A percentile compares a stretch with the other conserved stretches of the same genome.
These are phyloP conservation scores for Micronycteris hirsuta DNA, from an alignment of 2,113 vertebrate genomes.

Conservation along the genomic window DNA sequence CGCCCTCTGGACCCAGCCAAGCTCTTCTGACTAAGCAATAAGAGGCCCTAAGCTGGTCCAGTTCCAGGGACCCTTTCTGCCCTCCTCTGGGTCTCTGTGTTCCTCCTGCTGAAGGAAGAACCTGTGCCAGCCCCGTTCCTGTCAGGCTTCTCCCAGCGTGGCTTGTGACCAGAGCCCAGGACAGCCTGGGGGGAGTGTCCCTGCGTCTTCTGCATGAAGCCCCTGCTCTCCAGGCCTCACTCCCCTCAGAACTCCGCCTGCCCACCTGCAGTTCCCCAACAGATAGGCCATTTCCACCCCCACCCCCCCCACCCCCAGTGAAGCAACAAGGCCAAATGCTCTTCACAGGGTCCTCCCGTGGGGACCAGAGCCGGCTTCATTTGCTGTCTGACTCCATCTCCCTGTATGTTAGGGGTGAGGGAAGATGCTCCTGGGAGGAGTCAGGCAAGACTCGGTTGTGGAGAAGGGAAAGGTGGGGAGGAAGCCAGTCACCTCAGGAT, in stretches of 20 bases:
- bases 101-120: neutral
- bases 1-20: neutral
- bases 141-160: neutral
- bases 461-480: neutral
- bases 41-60: neutral
- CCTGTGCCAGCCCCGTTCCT: neutral
- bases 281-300: neutral
- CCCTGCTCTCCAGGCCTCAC: neutral
- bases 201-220: neutral
- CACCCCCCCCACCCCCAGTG: too few relatives aligned
- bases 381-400: neutral
- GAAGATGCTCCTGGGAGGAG: neutral
- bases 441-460: neutral
- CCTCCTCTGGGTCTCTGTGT: neutral
- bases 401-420: neutral
- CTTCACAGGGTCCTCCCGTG: neutral
- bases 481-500: neutral
- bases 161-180: neutral
- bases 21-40: slow-evolving; percentile 62
- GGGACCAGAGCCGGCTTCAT: neutral
- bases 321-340: neutral
- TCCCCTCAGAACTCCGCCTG: neutral
- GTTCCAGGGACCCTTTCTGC: neutral
- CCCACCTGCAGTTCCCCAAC: neutral
- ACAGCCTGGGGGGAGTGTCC: neutral